Evolutionary conservation across 1,140 invertebrate genomes (phyloP).

Genomic region (Euwallacea fornicatus): DNA sequence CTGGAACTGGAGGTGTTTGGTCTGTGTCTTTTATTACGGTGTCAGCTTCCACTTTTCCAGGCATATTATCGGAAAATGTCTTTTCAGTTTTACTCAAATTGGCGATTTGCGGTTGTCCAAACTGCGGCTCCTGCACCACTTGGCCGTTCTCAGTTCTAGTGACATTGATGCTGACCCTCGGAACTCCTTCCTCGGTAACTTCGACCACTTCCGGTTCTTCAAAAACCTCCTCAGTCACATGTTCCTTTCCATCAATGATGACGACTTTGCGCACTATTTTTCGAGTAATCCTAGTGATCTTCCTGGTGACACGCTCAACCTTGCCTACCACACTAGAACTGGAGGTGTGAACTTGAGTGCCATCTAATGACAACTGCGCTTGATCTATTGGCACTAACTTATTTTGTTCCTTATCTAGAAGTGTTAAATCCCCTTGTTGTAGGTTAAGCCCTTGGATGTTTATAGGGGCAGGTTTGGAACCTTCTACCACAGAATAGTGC

Average conservation of each 20-base stretch:
- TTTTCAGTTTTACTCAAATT: slow-evolving; percentile 15
- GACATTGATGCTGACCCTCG: slow-evolving; percentile 73
- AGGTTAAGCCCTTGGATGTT: slow-evolving; percentile 56
- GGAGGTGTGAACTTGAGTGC: slow-evolving; percentile 55
- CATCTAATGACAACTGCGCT: slow-evolving; percentile 40
- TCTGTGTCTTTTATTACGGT: background rate
- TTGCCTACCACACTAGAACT: slow-evolving; percentile 71
- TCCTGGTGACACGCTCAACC: slow-evolving; percentile 76
- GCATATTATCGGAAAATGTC: background rate
- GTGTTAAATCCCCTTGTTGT: slow-evolving; percentile 57
- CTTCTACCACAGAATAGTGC: slow-evolving; percentile 58
- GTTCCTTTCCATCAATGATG: slow-evolving; percentile 80
- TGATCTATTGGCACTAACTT: slow-evolving; percentile 45
- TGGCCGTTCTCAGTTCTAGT: slow-evolving; percentile 60
- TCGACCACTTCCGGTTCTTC: slow-evolving; percentile 82
- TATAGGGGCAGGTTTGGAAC: slow-evolving; percentile 57
- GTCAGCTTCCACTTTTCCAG: slow-evolving; percentile 2
- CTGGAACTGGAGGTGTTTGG: background rate
- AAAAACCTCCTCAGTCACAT: slow-evolving; percentile 77
- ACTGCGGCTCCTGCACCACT: slow-evolving; percentile 56
- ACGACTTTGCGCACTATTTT: slow-evolving; percentile 73
- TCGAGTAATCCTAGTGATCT: slow-evolving; percentile 72
- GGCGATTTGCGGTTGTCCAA: slow-evolving; percentile 45
- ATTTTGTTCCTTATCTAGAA: slow-evolving; percentile 52
- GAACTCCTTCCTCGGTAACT: slow-evolving; percentile 72